A percentile compares a stretch with the other conserved stretches of the same genome.
Evolutionary conservation across 2,797 vertebrate genomes (phyloP).

Genomic region (Sandelia bainsii): DNA sequence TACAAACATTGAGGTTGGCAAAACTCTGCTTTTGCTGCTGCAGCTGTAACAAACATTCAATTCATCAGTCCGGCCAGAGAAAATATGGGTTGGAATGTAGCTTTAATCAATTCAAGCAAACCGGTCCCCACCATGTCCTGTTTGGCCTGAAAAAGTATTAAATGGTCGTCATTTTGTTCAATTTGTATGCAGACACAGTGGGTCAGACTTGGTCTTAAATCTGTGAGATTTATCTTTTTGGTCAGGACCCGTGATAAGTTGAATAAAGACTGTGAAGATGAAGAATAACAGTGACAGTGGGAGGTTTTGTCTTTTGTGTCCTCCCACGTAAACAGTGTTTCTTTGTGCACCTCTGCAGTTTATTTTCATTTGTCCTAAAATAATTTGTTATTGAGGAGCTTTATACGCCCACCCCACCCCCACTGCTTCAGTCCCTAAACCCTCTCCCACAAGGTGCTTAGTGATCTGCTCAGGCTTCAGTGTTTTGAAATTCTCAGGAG

Average conservation of each 20-base stretch:
- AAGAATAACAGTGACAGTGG: constrained; percentile 13
- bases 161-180: constrained; percentile 55
- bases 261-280: constrained; percentile 27
- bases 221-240: constrained; percentile 12
- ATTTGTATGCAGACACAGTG: constrained; percentile 21
- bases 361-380: constrained; percentile 74
- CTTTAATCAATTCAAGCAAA: constrained; percentile 81
- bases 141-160: constrained; percentile 60
- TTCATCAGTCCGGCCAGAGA: constrained; percentile 77
- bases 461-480: constrained; percentile 33
- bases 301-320: constrained; percentile 20
- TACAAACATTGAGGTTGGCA: constrained; percentile 78
- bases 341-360: constrained; percentile 59
- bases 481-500: constrained; percentile 53
- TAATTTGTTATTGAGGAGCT: constrained; percentile 62
- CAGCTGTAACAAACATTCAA: constrained; percentile 82
- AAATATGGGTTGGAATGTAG: constrained; percentile 79
- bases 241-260: constrained; percentile 14
- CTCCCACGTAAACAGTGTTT: constrained; percentile 33
- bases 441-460: constrained; percentile 66
- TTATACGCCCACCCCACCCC: constrained; percentile 10
- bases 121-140: constrained; percentile 66
- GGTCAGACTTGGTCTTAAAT: neutral
- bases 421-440: constrained; percentile 18
- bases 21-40: constrained; percentile 67